phyloP scores from a whole-genome alignment of 2,797 vertebrate genomes.

The Poecile montanus region DNA sequence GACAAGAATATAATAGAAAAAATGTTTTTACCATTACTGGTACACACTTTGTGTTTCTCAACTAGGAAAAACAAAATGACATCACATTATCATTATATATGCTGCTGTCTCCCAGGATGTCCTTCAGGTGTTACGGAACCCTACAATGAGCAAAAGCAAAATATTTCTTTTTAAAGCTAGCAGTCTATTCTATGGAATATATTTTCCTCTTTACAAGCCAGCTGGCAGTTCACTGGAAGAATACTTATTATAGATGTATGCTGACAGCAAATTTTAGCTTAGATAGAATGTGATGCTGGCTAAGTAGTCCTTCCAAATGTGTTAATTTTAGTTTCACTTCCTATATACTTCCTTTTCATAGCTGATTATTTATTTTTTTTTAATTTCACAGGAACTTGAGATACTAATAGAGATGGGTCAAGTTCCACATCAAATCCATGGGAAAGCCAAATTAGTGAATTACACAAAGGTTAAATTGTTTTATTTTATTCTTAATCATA shows the following conservation, averaged over 20 bases:
- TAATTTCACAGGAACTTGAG: not conserved
- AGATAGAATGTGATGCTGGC: constrained; percentile 22
- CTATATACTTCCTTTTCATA: constrained; percentile 18
- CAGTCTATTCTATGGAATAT: constrained; percentile 12
- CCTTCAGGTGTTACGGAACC: constrained; percentile 43
- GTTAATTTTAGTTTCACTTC: constrained; percentile 56
- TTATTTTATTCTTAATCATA: not conserved
- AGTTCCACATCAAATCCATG: not conserved
- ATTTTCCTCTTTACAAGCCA: constrained; percentile 52
- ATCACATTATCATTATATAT: constrained; percentile 30
- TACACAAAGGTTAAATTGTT: not conserved
- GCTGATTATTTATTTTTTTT: not conserved
- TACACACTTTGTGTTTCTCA: constrained; percentile 40
- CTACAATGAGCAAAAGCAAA: constrained; percentile 19
- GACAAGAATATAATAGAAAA: constrained; percentile 47
- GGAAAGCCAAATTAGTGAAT: not conserved
- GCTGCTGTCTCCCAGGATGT: constrained; percentile 14
- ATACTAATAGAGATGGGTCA: not conserved
- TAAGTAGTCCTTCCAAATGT: constrained; percentile 36
- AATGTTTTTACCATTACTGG: constrained; percentile 31
- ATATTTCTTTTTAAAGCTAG: constrained; percentile 43
- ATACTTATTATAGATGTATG: constrained; percentile 44
- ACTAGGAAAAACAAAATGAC: constrained; percentile 33
- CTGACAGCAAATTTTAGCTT: constrained; percentile 51
- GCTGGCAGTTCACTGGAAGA: constrained; percentile 52